Conservation (phyloP, 2,888 invertebrate genomes). For the Drosophila phalerata region DNA sequence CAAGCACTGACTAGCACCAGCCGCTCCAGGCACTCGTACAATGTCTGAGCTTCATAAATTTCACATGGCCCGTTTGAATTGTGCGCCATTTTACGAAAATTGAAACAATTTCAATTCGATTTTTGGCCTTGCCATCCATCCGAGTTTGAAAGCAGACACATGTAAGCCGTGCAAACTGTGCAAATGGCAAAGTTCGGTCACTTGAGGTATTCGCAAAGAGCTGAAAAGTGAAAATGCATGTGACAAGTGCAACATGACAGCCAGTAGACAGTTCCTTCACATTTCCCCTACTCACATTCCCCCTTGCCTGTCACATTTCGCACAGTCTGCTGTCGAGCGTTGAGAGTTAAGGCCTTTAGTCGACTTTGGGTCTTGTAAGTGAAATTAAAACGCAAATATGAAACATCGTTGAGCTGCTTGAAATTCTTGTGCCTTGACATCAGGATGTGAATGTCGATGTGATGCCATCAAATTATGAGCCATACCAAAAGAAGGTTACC, state of each 20-base stretch:
- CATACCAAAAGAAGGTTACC: constrained; percentile 42
- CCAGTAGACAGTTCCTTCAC: constrained; percentile 4
- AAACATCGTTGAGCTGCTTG: constrained; percentile 66
- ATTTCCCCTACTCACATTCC: background rate
- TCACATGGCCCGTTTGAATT: constrained; percentile 54
- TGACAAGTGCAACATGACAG: constrained; percentile 60
- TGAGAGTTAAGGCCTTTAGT: constrained; percentile 21
- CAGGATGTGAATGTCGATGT: constrained; percentile 53
- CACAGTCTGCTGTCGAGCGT: constrained; percentile 14
- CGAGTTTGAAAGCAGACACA: constrained; percentile 22
- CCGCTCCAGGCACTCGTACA: constrained; percentile 8
- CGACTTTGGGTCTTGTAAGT: constrained; percentile 52
- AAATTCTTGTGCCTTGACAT: constrained; percentile 61
- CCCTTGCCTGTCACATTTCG: constrained; percentile 21
- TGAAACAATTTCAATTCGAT: constrained; percentile 77
- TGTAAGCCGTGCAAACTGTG: constrained; percentile 9
- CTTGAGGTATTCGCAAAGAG: constrained; percentile 42
- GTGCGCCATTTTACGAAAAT: constrained; percentile 68
- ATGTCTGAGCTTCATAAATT: constrained; percentile 49
- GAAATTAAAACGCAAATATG: constrained; percentile 70
- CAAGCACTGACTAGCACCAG: constrained; percentile 17
- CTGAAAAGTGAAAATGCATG: constrained; percentile 62
- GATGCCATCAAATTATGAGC: constrained; percentile 68
- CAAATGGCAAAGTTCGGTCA: constrained; percentile 50
- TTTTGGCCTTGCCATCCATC: constrained; percentile 44